Percentiles rank a stretch among this genome's conserved stretches.
Evolutionary conservation across 2,797 vertebrate species (phyloP).

Genomic region (Melanotaenia maccullochi): DNA sequence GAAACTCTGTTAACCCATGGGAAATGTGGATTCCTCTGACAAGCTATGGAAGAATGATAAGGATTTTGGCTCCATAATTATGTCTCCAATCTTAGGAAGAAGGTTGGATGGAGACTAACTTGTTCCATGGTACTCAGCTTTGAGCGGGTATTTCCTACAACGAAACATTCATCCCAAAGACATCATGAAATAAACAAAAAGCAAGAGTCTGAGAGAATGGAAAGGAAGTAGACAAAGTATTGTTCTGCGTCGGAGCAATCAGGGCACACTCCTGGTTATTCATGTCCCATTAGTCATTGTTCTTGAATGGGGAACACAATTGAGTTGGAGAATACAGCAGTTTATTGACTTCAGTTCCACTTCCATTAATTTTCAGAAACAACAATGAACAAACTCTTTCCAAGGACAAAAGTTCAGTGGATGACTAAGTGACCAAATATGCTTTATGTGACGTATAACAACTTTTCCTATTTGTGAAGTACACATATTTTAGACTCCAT

Average conservation of each 20-base stretch:
- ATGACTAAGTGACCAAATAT: slow-evolving; percentile 34
- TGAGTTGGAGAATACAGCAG: slow-evolving; percentile 29
- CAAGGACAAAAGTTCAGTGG: slow-evolving; percentile 23
- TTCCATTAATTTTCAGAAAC: slow-evolving; percentile 33
- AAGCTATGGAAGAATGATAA: slow-evolving; percentile 69
- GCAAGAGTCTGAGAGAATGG: slow-evolving; percentile 57
- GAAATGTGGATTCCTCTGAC: slow-evolving; percentile 68
- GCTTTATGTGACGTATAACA: not conserved
- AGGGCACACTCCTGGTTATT: slow-evolving; percentile 25
- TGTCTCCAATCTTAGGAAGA: slow-evolving; percentile 47
- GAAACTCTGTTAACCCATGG: slow-evolving; percentile 50
- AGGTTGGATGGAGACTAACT: slow-evolving; percentile 46
- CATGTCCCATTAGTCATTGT: slow-evolving; percentile 64
- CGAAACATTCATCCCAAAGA: slow-evolving; percentile 50
- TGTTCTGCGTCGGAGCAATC: slow-evolving; percentile 48
- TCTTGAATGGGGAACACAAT: slow-evolving; percentile 46
- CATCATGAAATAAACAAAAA: slow-evolving; percentile 57
- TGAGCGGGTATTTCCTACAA: slow-evolving; percentile 45
- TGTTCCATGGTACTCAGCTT: slow-evolving; percentile 47
- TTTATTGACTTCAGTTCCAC: slow-evolving; percentile 29
- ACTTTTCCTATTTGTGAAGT: slow-evolving; percentile 5
- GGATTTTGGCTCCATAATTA: slow-evolving; percentile 54
- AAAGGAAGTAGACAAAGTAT: slow-evolving; percentile 35
- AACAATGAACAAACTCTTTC: slow-evolving; percentile 32
- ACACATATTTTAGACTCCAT: slow-evolving; percentile 47